Evolutionary conservation across 2,888 invertebrate species (phyloP).

Genomic region (Callinectes sapidus): DNA sequence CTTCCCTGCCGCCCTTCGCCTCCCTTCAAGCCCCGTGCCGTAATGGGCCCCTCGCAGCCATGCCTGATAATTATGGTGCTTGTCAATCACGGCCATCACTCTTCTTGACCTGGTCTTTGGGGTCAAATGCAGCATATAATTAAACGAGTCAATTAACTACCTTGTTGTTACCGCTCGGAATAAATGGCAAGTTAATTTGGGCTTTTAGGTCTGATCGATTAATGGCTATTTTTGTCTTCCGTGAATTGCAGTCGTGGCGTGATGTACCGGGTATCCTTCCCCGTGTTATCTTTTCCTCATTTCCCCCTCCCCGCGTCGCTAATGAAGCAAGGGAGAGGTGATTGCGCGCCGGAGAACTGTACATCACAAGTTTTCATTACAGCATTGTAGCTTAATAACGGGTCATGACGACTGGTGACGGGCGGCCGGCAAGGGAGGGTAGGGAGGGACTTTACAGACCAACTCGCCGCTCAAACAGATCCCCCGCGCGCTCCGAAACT

Average conservation of each 20-base stretch:
- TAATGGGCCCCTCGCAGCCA: conserved; percentile 48
- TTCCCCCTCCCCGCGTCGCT: conserved; percentile 2
- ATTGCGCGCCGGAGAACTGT: conserved; percentile 28
- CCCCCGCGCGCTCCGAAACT: background rate
- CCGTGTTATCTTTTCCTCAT: background rate
- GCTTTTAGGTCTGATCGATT: conserved; percentile 58
- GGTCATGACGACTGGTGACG: conserved; percentile 45
- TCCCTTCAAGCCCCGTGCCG: background rate
- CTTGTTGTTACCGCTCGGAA: conserved; percentile 65
- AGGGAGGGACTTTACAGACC: background rate
- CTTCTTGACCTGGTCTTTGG: conserved; percentile 63
- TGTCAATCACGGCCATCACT: conserved; percentile 62
- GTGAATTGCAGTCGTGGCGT: conserved; percentile 36
- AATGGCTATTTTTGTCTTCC: conserved; percentile 55
- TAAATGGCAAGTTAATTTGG: conserved; percentile 61
- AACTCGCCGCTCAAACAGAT: background rate
- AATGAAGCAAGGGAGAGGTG: conserved; percentile 42
- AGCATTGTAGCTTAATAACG: conserved; percentile 40
- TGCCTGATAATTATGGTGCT: conserved; percentile 57
- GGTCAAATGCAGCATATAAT: conserved; percentile 68
- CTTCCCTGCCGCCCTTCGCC: background rate
- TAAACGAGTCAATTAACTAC: conserved; percentile 67
- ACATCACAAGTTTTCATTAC: conserved; percentile 48
- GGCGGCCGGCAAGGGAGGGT: background rate
- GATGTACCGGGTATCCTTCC: conserved; percentile 35